A percentile compares a stretch with the other conserved stretches of the same genome.
Conservation (phyloP, 2,888 invertebrate species). For the Acleris sparsana region DNA sequence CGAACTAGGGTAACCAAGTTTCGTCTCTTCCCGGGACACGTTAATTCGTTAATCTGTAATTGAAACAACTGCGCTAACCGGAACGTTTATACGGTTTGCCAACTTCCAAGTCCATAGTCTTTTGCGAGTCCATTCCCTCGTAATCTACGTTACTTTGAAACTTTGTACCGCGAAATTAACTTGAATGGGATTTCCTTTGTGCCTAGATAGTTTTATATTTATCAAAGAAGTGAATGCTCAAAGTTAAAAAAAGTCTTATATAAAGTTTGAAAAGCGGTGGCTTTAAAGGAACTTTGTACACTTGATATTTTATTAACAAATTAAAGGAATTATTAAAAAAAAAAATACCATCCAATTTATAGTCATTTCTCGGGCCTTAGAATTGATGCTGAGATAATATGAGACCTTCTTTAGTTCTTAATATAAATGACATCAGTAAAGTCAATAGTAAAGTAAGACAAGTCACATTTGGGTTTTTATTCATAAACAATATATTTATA, state of each 20-base stretch:
- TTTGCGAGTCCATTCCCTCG: conserved; percentile 21
- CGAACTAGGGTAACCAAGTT: conserved; percentile 9
- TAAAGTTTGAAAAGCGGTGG: too few species aligned
- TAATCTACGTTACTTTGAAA: conserved; percentile 24
- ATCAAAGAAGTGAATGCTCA: background rate
- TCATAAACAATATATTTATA: background rate
- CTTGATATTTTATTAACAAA: too few species aligned
- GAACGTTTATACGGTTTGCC: conserved; percentile 30
- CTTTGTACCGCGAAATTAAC: conserved; percentile 21
- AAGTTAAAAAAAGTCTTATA: too few species aligned
- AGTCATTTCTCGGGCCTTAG: too few species aligned
- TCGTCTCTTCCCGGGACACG: conserved; percentile 7
- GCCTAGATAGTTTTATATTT: conserved; percentile 13
- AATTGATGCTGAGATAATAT: too few species aligned
- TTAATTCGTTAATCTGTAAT: conserved; percentile 37
- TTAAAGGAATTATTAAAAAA: too few species aligned
- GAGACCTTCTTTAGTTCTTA: too few species aligned
- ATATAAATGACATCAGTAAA: too few species aligned
- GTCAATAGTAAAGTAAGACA: too few species aligned
- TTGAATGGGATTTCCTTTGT: conserved; percentile 9
- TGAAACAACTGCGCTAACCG: conserved; percentile 35
- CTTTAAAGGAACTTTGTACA: too few species aligned
- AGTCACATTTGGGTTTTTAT: too few species aligned
- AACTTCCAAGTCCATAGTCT: conserved; percentile 27
- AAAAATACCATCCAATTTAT: too few species aligned